Base-by-base conservation (phyloP, 2,113 vertebrate species). In the human (Homo sapiens) region DNA sequence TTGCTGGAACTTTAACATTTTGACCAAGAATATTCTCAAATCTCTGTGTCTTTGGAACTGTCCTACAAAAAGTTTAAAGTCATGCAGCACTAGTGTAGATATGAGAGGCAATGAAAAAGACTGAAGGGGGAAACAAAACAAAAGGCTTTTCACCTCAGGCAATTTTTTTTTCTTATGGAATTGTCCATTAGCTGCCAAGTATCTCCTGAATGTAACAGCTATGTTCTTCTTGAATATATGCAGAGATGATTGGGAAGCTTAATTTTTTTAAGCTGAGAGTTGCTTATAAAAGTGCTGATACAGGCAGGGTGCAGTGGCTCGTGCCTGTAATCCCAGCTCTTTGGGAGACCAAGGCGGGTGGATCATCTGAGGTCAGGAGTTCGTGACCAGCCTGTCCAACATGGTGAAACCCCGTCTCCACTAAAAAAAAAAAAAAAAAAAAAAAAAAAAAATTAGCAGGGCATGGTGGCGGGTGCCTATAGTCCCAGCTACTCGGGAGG, bases 201-300 rank as follows among this genome's bases (percentile, higher is more conserved):
- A 78, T 76, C 59, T 97, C 94, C 82, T 68, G 55, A 95, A 57
- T 89, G 38, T 96, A 96, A 95, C 96, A 97, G 85, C 93, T 97
- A 89, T 92, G 82, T 88, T 96, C 89, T 95, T 97, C 89, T 95
- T 91, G 52, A 93, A 85, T 96, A 86, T 96, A 80, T 84, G 59
- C 83, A 95, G 73, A 86, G 61, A 95, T 35, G 80, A 83, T 94
- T 80, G 78, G 55, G 50, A 94, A 68, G 14, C 48, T 22, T 76
- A 38, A 64, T 79, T 91, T 57, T 57, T 93, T n/a, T 80, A 45
- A 90, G 70, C 17, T 25, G 1, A n/a, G 50, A 78, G 22, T 94
- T 84, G 61, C 66, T 97, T 95, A 38, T 68, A 40, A 91, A 94
- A 86, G 22, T 95, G 59, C 81, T 73, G 66, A 95, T 94, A n/a